Base-by-base conservation (phyloP, 1,140 invertebrate genomes). In the Idris sp. region DNA sequence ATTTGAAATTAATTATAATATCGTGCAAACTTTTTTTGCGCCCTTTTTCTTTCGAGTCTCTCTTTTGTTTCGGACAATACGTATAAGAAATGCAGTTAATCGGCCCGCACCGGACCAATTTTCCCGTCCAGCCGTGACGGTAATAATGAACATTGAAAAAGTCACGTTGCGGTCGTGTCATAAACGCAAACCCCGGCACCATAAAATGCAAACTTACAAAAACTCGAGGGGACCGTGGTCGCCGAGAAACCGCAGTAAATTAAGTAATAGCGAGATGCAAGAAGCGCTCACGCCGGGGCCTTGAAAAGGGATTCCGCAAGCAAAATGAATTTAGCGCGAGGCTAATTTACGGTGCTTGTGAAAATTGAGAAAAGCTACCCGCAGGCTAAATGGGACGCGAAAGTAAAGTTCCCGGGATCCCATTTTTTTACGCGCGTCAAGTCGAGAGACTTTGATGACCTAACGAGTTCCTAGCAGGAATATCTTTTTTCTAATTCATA, bases 191-290 rank as follows among this genome's bases (percentile, higher is more conserved):
- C 26, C 22, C 35, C 25, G 25, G 30, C 61, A 61, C 68, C 69
- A 61, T 74, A 76, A 79, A 76, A 79, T 74, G 71, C 74, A 68
- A 74, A 76, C 53, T 51, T 54, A 56, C 67, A 76, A 76, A 76
- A 74, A 71, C 64, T 46, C 25, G 44, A 25, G 59, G 65, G 46
- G 53, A 72, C 64, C 61, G 46, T 61, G 67, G 56, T 54, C 65
- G 48, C 53, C 25, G 51, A 67, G 67, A 72, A 71, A 76, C 78
- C 79, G 61, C 74, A 67, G 68, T 75, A 77, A 80, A 82, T 82
- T 76, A 79, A 73, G 64, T 76, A 78, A 78, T 67, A 68, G 76
- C 48, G 43, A 53, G 35, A 44, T 13, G 44, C 15, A 51, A 48
- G 41, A 48, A 44, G 41, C 31, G 36, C 35, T n/a, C n/a, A 19